phyloP scores from a whole-genome alignment of 1,140 invertebrate genomes.

The Conus betulinus region DNA sequence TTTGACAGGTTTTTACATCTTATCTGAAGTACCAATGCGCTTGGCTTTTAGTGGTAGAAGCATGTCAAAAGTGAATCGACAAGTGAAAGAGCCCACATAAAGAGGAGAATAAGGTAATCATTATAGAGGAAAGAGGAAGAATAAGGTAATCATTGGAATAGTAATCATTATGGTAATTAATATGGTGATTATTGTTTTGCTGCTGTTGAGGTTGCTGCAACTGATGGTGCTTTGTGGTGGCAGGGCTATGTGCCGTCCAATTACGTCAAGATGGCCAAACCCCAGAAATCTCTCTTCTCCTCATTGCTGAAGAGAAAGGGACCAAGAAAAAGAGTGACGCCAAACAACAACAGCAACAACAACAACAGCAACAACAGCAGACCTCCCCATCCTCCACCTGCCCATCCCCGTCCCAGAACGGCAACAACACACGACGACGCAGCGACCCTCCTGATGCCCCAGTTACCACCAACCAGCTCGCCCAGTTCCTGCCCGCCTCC shows the following conservation, averaged over 20 bases:
- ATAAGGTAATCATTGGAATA: too few species aligned
- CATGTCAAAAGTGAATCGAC: too few species aligned
- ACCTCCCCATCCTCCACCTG: constrained; percentile 11
- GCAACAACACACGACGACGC: constrained; percentile 27
- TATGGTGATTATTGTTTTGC: background rate
- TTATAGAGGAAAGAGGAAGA: too few species aligned
- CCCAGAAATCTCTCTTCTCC: constrained; percentile 66
- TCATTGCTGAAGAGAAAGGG: constrained; percentile 62
- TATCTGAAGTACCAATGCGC: too few species aligned
- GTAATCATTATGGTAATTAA: too few species aligned
- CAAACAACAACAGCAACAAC: constrained; percentile 15
- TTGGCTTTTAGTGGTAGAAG: too few species aligned
- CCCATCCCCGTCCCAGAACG: constrained; percentile 34
- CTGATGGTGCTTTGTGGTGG: constrained; percentile 36
- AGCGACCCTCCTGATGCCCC: constrained; percentile 32
- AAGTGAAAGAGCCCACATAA: too few species aligned
- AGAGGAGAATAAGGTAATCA: too few species aligned
- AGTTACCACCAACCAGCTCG: constrained; percentile 37
- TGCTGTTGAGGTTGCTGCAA: background rate
- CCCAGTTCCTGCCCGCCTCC: constrained; percentile 81
- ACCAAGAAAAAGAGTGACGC: constrained; percentile 59
- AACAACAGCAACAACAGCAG: background rate
- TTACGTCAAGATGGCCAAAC: constrained; percentile 87
- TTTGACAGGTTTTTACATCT: too few species aligned
- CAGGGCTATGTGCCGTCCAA: constrained; percentile 99